These are phyloP conservation scores for Papilio elwesi DNA, from an alignment of 2,888 invertebrate genomes.

Conservation along the genomic window DNA sequence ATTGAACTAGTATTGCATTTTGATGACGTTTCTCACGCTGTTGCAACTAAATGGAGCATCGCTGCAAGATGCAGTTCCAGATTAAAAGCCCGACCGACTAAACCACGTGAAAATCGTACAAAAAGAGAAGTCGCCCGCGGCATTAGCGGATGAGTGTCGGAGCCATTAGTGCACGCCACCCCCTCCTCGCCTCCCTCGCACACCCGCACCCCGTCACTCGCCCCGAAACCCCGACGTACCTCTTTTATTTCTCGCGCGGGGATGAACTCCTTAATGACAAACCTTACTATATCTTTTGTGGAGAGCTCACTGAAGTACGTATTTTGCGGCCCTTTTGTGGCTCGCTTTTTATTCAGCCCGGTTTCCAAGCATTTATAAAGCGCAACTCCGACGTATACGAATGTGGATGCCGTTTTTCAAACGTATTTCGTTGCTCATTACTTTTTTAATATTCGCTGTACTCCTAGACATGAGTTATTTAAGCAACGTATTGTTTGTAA, in stretches of 20 bases:
- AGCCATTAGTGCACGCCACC: conserved; percentile 79
- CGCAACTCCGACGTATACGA: conserved; percentile 39
- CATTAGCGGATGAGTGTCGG: conserved; percentile 85
- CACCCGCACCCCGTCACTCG: conserved; percentile 53
- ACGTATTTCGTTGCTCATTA: conserved; percentile 12
- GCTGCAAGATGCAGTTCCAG: conserved; percentile 77
- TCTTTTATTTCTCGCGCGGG: conserved; percentile 84
- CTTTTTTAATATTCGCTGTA: conserved; percentile 18
- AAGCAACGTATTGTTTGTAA: conserved; percentile 13
- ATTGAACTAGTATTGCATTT: background rate
- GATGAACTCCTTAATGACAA: conserved; percentile 85
- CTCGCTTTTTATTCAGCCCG: conserved; percentile 76
- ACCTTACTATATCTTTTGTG: conserved; percentile 85
- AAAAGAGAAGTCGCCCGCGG: conserved; percentile 84
- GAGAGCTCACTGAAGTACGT: conserved; percentile 83
- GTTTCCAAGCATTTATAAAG: conserved; percentile 56
- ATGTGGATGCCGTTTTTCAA: conserved; percentile 34
- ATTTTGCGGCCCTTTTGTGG: conserved; percentile 83
- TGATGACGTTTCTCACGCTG: conserved; percentile 20
- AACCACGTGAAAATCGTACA: conserved; percentile 84
- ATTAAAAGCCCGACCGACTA: conserved; percentile 82
- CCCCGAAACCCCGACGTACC: conserved; percentile 73
- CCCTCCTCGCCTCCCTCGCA: conserved; percentile 45
- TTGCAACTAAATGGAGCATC: conserved; percentile 70
- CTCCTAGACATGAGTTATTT: background rate